phyloP scores from a whole-genome alignment of 2,888 invertebrate species.

The Drosophila monieri region DNA sequence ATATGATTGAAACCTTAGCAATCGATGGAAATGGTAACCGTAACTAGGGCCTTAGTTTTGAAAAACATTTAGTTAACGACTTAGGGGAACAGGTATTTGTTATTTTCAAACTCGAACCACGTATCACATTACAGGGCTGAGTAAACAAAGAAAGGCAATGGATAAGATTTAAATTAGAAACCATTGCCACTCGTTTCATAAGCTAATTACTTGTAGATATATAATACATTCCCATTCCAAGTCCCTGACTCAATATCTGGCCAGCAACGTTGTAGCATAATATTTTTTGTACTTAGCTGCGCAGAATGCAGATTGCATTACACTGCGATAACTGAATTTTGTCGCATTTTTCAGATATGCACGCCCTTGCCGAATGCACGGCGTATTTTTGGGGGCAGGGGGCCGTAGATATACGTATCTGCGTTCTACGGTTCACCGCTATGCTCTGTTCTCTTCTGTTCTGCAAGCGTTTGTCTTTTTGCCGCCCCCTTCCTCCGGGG shows the following conservation, averaged over 20 bases:
- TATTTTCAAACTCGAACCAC: not conserved
- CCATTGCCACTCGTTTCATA: slow-evolving; percentile 1
- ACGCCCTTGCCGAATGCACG: slow-evolving; percentile 40
- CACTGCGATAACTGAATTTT: slow-evolving; percentile 43
- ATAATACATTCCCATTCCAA: not conserved
- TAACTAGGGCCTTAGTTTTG: not conserved
- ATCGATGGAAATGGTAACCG: not conserved
- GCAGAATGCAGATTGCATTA: slow-evolving; percentile 44
- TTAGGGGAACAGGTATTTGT: not conserved
- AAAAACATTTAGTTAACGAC: not conserved
- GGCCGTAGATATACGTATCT: slow-evolving; percentile 1
- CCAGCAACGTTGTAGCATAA: slow-evolving; percentile 23
- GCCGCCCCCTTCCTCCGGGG: slow-evolving; percentile 1
- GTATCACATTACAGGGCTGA: slow-evolving; percentile 3
- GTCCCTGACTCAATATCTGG: slow-evolving; percentile 17
- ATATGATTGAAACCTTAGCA: not conserved
- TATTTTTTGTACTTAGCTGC: slow-evolving; percentile 23
- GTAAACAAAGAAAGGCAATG: not conserved
- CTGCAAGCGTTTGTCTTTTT: slow-evolving; percentile 32
- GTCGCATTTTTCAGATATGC: slow-evolving; percentile 39
- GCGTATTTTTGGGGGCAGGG: slow-evolving; percentile 1
- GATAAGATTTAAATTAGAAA: slow-evolving; percentile 21
- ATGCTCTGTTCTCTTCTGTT: slow-evolving; percentile 20
- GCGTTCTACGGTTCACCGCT: slow-evolving; percentile 17
- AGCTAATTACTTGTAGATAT: not conserved